Base-by-base conservation (phyloP, 2,888 invertebrate genomes). In the Drosophila limbata region DNA sequence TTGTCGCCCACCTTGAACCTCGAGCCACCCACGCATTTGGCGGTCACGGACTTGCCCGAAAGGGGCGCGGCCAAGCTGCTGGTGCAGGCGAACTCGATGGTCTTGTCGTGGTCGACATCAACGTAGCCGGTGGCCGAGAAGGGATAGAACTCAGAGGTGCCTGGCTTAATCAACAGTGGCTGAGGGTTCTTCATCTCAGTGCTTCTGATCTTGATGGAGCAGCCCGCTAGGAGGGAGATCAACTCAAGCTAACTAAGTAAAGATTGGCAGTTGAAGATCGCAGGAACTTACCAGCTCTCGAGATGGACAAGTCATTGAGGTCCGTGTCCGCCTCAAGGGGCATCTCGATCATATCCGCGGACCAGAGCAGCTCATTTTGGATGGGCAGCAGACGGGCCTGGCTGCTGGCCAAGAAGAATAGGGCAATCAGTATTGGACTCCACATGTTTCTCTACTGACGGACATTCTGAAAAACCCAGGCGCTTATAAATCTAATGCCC, bases 121-220 rank as follows among this genome's bases (percentile, higher is more conserved):
- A 90, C 79, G 11, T 70, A 48, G 21, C 90, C 90, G n/a, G 55
- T 68, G 9, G 74, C 76, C 8, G 78, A 73, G 59, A 83, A 90
- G 8, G 74, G 73, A 51, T 67, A 77, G 50, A 91, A 81, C 13
- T 84, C 69, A 0, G 73, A 65, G 8, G 90, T 88, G 6, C 92
- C 92, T 1, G 92, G 90, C 65, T 90, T 92, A 2, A 95, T 82
- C 69, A 94, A 92, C 51, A 95, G 91, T 0, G 95, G 94, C 81
- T 95, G 94, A 0, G 95, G 95, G 59, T 94, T 93, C 62, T 84
- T 83, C 53, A 88, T 65, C 51, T 84, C 77, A 1, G 74, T 61
- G 53, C 85, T 74, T 5, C 86, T 64, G 6, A 85, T 77, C 60
- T 81, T 79, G 11, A 85, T 83, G 8, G 84, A 73, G 33, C 85